These are phyloP conservation scores for Zingel zingel DNA, from an alignment of 2,113 vertebrate species.

Conservation along the genomic window DNA sequence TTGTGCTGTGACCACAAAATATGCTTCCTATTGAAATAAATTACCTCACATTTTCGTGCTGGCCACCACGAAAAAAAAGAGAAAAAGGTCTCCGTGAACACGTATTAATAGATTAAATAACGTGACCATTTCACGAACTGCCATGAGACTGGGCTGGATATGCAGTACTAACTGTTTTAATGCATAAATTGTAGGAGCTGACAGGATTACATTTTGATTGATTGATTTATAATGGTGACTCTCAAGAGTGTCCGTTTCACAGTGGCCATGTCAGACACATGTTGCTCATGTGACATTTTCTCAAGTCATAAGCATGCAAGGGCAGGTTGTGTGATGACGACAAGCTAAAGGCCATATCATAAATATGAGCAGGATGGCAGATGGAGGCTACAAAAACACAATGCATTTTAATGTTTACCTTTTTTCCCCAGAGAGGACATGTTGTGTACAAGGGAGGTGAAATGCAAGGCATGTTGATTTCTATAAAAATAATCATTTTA, in stretches of 20 bases:
- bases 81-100: too few species aligned
- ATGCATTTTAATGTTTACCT: constrained; percentile 43
- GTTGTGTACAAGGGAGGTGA: neutral
- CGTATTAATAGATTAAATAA: too few species aligned
- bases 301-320: constrained; percentile 19
- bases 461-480: neutral
- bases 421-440: neutral
- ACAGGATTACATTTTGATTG: too few species aligned
- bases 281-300: constrained; percentile 25
- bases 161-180: neutral
- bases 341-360: constrained; percentile 50
- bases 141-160: too few species aligned
- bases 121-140: too few species aligned
- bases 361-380: constrained; percentile 58
- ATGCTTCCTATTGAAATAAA: too few species aligned
- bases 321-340: neutral
- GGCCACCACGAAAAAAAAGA: too few species aligned
- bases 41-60: too few species aligned
- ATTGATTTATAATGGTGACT: neutral
- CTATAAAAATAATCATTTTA: neutral
- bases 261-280: neutral
- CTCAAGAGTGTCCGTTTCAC: constrained; percentile 33
- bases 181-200: too few species aligned
- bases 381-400: constrained; percentile 39
- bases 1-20: too few species aligned